Evolutionary conservation across 2,888 invertebrate species (phyloP), one percentile per base, ranked within the genome.

Genomic region (Agrilus biguttatus): DNA sequence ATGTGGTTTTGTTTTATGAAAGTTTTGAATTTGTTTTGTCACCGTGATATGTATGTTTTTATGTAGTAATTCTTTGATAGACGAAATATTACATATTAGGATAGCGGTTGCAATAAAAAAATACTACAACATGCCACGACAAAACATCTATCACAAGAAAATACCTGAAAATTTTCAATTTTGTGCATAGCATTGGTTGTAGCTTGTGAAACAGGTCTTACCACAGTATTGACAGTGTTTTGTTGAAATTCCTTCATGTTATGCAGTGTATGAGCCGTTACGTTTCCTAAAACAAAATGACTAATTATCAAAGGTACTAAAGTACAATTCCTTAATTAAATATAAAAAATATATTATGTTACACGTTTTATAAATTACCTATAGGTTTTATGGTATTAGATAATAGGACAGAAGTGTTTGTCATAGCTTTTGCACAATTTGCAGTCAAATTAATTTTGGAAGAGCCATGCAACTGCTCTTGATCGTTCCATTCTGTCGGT

Each of bases 91-190:
- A 37, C 12, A 32, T n/a, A 12, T 12, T 42, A 42, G 14, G 23
- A 21, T 14, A n/a, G n/a, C n/a, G n/a, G n/a, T n/a, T n/a, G n/a
- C n/a, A n/a, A n/a, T 32, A 17, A 21, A 36, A 28, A 39, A 19
- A 13, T 23, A 40, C 10, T 21, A 14, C 13, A 41, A 21, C 17
- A 33, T 33, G 14, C 32, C 28, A 28, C 33, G 14, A 33, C 14
- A 14, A 41, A 19, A 36, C 12, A 14, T 36, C 13, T 19, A 37
- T 5, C 28, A 28, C 28, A 14, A 17, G 8, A 38, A 45, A 44
- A 65, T 69, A 76, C 76, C 73, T 77, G 77, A 45, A 77, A 71
- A 61, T 75, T 77, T 42, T 75, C 77, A 47, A 77, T 76, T 66
- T 72, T 75, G 53, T 69, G 70, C 63, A 77, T 72, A 43, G 77